Evolutionary conservation across 2,888 invertebrate genomes (phyloP).

Genomic region (Drosophila stalkeri): DNA sequence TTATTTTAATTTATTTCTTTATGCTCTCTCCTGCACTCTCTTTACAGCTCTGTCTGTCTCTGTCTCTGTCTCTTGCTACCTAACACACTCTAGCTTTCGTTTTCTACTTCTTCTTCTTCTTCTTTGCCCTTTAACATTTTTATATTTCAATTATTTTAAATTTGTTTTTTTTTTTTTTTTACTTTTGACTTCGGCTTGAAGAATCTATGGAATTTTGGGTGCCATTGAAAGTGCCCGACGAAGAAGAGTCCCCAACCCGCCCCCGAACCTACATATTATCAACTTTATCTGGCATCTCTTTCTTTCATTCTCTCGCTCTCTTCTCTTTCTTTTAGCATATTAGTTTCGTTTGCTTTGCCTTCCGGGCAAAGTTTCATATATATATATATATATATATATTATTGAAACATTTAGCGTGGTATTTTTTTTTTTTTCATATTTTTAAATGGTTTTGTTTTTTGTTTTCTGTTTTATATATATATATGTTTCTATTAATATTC

Average conservation of each 20-base stretch:
- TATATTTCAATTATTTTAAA: background rate
- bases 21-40: background rate
- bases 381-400: slow-evolving; percentile 58
- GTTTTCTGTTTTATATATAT: slow-evolving; percentile 26
- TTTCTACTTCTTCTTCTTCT: too few relatives aligned
- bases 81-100: slow-evolving; percentile 8
- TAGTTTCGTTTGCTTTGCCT: slow-evolving; percentile 37
- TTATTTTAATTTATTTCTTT: slow-evolving; percentile 2
- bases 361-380: slow-evolving; percentile 42
- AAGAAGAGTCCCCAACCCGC: slow-evolving; percentile 31
- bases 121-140: slow-evolving; percentile 3
- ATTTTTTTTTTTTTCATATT: slow-evolving; percentile 48
- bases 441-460: slow-evolving; percentile 48
- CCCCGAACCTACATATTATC: slow-evolving; percentile 28
- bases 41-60: slow-evolving; percentile 11
- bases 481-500: slow-evolving; percentile 75
- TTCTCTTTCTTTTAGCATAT: slow-evolving; percentile 2
- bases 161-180: background rate
- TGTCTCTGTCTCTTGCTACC: slow-evolving; percentile 15
- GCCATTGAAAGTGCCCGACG: slow-evolving; percentile 33
- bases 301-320: background rate
- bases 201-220: slow-evolving; percentile 50
- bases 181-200: slow-evolving; percentile 36
- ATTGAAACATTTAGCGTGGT: slow-evolving; percentile 77
- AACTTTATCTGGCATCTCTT: slow-evolving; percentile 33